Conservation (phyloP, 1,140 invertebrate genomes). For the Drosophila takahashii region DNA sequence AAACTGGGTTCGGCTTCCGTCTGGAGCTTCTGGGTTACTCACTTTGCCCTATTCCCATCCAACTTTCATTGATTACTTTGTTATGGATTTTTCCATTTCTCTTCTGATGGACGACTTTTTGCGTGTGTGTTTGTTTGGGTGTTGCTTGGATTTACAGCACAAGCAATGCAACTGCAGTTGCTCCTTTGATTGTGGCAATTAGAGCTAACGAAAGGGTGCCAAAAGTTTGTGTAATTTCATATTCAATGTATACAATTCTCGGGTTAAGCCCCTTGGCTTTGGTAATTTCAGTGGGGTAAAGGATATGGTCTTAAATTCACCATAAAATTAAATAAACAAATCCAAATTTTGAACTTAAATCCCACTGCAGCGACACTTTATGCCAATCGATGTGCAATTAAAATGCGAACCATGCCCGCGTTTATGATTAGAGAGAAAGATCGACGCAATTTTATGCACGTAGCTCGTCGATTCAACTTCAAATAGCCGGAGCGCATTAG, state of each 20-base stretch:
- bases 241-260: constrained; percentile 41
- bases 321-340: constrained; percentile 22
- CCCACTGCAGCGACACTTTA: constrained; percentile 13
- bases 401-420: constrained; percentile 58
- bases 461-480: constrained; percentile 51
- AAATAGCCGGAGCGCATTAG: constrained; percentile 49
- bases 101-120: not conserved
- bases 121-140: constrained; percentile 6
- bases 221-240: constrained; percentile 60
- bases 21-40: constrained; percentile 51
- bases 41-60: constrained; percentile 28
- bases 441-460: constrained; percentile 72
- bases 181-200: constrained; percentile 68
- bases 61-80: constrained; percentile 78
- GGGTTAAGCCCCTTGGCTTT: constrained; percentile 1
- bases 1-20: constrained; percentile 75
- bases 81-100: constrained; percentile 64
- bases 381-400: constrained; percentile 46
- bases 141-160: constrained; percentile 41
- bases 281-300: not conserved
- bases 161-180: constrained; percentile 20
- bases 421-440: constrained; percentile 71
- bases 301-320: constrained; percentile 1
- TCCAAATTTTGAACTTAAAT: constrained; percentile 8
- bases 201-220: constrained; percentile 52